Percentiles rank a stretch among this genome's conserved stretches.
These are phyloP conservation scores for Drosophila demipolita DNA, from an alignment of 2,888 invertebrate species.

Conservation along the genomic window DNA sequence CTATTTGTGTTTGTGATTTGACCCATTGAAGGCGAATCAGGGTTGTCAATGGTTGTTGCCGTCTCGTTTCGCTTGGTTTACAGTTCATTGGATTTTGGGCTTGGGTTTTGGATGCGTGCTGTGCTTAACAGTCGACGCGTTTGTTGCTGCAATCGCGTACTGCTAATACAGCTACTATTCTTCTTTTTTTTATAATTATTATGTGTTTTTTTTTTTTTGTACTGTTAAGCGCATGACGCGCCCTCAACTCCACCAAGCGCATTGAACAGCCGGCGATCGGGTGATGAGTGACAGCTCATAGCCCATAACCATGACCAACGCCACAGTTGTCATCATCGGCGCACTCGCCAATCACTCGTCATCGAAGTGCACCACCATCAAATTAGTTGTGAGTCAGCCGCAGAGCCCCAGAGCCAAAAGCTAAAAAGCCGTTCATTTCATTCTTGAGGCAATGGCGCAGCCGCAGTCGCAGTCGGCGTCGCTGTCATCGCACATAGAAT, in stretches of 20 bases:
- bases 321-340: conserved; percentile 35
- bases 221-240: conserved; percentile 50
- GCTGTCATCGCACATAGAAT: conserved; percentile 21
- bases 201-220: not conserved
- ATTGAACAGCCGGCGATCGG: conserved; percentile 26
- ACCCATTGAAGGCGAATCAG: conserved; percentile 63
- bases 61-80: conserved; percentile 46
- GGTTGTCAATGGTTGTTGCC: conserved; percentile 25
- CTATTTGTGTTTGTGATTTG: conserved; percentile 62
- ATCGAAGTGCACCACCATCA: conserved; percentile 56
- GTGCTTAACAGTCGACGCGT: conserved; percentile 15
- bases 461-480: not conserved
- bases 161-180: not conserved
- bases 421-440: conserved; percentile 5
- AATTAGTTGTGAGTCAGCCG: conserved; percentile 34
- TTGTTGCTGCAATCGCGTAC: conserved; percentile 9
- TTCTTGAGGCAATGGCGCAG: conserved; percentile 22
- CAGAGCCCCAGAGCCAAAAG: not conserved
- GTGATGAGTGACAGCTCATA: conserved; percentile 67
- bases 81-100: conserved; percentile 67
- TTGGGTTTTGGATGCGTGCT: conserved; percentile 23
- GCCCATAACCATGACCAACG: conserved; percentile 65
- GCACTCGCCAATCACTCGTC: conserved; percentile 35
- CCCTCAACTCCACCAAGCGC: conserved; percentile 18
- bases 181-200: not conserved